Conservation (phyloP, 1,140 invertebrate genomes). For the Medauroidea extradentata region DNA sequence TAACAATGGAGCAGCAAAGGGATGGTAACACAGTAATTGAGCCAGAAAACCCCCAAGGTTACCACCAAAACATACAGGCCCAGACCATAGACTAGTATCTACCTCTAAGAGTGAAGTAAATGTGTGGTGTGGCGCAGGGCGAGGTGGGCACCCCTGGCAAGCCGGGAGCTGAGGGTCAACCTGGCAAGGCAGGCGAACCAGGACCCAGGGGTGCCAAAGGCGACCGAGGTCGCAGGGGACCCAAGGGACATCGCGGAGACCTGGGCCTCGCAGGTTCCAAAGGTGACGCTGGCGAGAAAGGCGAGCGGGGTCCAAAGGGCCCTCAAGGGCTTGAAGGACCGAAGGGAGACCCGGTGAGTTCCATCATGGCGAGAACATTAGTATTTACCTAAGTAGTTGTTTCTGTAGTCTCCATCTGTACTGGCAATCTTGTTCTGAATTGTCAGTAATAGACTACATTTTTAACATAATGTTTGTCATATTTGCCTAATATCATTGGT, state of each 20-base stretch:
- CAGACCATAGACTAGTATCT: no score
- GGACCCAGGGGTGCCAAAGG: constrained; percentile 63
- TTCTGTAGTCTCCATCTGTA: no score
- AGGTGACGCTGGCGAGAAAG: constrained; percentile 68
- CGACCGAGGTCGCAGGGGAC: constrained; percentile 61
- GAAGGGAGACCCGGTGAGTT: constrained; percentile 58
- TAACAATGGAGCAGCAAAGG: no score
- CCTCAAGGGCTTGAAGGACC: constrained; percentile 54
- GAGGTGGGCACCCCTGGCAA: constrained; percentile 64
- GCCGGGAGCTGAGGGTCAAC: constrained; percentile 51
- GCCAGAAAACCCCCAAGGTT: no score
- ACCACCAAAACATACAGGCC: no score
- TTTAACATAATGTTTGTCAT: no score
- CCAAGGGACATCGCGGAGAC: constrained; percentile 69
- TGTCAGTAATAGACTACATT: no score
- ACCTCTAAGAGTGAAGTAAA: no score
- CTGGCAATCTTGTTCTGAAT: no score
- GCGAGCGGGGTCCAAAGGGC: constrained; percentile 59
- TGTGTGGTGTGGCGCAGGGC: constrained; percentile 55
- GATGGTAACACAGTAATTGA: no score
- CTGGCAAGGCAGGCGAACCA: constrained; percentile 55
- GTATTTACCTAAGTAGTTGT: no score
- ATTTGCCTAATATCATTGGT: no score
- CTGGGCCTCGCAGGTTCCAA: constrained; percentile 61
- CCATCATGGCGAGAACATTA: constrained; percentile 3